Evolutionary conservation across 92 coral and sea anemone genomes (phyloP), one percentile per base, ranked within the genome.

Genomic region (Galaxea fascicularis): DNA sequence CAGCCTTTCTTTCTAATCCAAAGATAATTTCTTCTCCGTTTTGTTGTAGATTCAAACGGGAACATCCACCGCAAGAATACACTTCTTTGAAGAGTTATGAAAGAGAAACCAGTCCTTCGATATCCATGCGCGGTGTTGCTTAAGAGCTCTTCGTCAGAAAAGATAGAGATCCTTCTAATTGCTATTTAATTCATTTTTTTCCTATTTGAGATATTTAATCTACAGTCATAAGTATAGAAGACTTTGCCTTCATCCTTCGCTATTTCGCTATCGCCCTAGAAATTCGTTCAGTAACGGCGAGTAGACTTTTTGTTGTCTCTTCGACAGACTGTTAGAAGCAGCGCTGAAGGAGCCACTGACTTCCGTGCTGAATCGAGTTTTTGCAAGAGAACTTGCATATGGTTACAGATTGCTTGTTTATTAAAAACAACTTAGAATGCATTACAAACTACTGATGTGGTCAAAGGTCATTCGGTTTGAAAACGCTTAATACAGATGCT

Each of bases 61-160:
- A 53, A 62, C 97, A 1, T 93, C 97, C 21, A 93, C 87, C 28
- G 94, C 97, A 74, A 93, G 93, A 68, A 89, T 93, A 57, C 93
- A 93, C 71, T 93, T 93, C 79, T 93, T 93, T 72, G 97, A 93
- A 85, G 94, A 91, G 74, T 75, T 93, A 66, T 93, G 91, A 90
- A 70, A 71, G 41, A 35, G 41, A 35, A 35, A 35, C 6, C 41
- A 2, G 41, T 35, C 6, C 41, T 35, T 35, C 41, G 41, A 2
- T 2, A 2, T 35, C 41, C 41, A 6, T 35, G 41, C 41, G 41
- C 6, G 3, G 41, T 35, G 2, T 6, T 35, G 6, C 41, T 35
- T 2, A 35, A 35, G 6, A 35, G 41, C 56, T 49, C 3, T 65
- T 27, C 28, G 26, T 13, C n/a, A 22, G 30, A 13, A 13, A 27